Conservation (phyloP, 64 coral and sea anemone species). For the Montipora foliosa region DNA sequence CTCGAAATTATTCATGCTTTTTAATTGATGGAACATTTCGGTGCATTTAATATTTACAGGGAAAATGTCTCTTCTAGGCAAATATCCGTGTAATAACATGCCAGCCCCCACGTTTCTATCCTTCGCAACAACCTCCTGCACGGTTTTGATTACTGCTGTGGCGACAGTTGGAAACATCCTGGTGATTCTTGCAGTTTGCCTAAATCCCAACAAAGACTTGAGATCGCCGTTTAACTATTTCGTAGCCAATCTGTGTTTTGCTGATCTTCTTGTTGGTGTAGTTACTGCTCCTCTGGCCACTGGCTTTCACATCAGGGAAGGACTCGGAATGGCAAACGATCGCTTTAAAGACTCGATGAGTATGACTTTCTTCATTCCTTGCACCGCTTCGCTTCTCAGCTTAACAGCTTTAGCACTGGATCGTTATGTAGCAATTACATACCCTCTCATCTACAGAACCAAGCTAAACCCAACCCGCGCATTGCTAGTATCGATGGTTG, state of each 20-base stretch:
- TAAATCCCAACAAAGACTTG: slow-evolving; percentile 73
- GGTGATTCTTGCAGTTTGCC: slow-evolving; percentile 47
- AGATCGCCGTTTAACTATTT: slow-evolving; percentile 77
- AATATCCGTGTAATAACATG: neutral
- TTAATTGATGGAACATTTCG: neutral
- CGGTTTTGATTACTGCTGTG: slow-evolving; percentile 7
- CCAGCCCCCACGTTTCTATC: slow-evolving; percentile 41
- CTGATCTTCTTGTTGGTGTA: slow-evolving; percentile 66
- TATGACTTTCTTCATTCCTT: slow-evolving; percentile 78
- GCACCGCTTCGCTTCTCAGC: slow-evolving; percentile 88
- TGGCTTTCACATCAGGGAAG: slow-evolving; percentile 57
- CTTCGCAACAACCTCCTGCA: slow-evolving; percentile 33
- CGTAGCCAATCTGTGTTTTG: slow-evolving; percentile 67
- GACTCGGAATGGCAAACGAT: neutral
- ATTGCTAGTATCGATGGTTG: slow-evolving; percentile 29
- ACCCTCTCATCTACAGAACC: slow-evolving; percentile 66
- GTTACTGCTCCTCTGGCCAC: neutral
- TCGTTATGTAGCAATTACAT: slow-evolving; percentile 73
- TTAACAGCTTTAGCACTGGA: slow-evolving; percentile 79
- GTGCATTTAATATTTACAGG: neutral
- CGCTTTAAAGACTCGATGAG: slow-evolving; percentile 7
- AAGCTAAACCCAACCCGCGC: slow-evolving; percentile 37
- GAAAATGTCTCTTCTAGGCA: slow-evolving; percentile 5
- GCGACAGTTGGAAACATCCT: slow-evolving; percentile 63
- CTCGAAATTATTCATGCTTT: neutral